Base-by-base conservation (phyloP, 2,888 invertebrate genomes). In the Sphinx pinastri region DNA sequence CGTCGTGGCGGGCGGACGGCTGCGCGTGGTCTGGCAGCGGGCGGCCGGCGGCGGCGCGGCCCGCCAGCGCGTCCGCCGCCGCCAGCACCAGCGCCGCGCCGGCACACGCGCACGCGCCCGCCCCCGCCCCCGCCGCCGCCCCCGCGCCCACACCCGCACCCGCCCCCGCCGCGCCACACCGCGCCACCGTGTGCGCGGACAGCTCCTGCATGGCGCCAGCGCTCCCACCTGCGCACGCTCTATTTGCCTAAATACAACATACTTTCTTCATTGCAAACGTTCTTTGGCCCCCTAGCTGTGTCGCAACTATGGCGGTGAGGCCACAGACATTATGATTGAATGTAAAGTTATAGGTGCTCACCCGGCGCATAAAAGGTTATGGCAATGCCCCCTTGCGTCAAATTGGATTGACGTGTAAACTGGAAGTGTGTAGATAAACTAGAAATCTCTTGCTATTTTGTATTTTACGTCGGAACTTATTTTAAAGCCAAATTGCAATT, bases 51-150 rank as follows among this genome's bases (percentile, higher is more conserved):
- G 96, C 96, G 60, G 95, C 96, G 79, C 96, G 93, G 3, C 97
- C 97, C 71, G 96, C 96, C 77, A 97, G 93, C 87, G 97, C 97
- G 87, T 96, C 96, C 75, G 96, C 96, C 71, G 96, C 95, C 84
- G 96, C 96, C 73, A 97, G 95, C 75, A 97, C 93, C 58, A 97
- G 91, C 83, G 96, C 96, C 83, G 96, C 96, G 71, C 97, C 97
- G 67, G 96, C 94, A 79, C 85, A 96, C 57, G 52, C 31, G 81
- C 88, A 88, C 72, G 10, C 25, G 71, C 77, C 55, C 63, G 14
- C 67, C 66, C 73, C 38, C 75, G 68, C 76, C 59, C 69, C 47
- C 63, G 10, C 25, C 71, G 77, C 55, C 63, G 14, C 67, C 66
- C 73, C 38, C 74, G 68, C 74, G 73, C 68, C 70, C 73, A 76